phyloP scores from a whole-genome alignment of 2,888 invertebrate genomes.

The Zygothrica quintamaculata region DNA sequence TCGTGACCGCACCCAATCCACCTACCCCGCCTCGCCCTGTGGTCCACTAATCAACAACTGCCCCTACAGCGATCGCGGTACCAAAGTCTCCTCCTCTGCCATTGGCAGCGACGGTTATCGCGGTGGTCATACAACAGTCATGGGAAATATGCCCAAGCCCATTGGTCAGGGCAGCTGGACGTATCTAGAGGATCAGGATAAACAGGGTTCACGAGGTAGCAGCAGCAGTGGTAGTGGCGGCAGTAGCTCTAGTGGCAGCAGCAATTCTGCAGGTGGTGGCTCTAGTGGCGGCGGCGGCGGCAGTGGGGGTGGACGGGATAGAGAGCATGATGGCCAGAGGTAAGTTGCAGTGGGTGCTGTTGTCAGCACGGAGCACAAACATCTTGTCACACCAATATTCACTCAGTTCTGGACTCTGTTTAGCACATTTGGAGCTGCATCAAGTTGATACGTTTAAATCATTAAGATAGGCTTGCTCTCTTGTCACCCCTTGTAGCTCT shows the following conservation, averaged over 20 bases:
- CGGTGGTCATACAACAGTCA: conserved; percentile 62
- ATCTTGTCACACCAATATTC: conserved; percentile 2
- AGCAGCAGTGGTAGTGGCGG: conserved; percentile 54
- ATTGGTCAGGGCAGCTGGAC: conserved; percentile 66
- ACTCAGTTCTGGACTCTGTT: conserved; percentile 1
- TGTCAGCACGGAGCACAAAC: conserved; percentile 12
- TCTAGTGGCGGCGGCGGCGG: conserved; percentile 44
- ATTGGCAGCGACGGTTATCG: conserved; percentile 70
- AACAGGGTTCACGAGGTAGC: conserved; percentile 41
- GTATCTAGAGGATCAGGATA: conserved; percentile 78
- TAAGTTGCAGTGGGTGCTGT: conserved; percentile 77
- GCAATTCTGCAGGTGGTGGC: conserved; percentile 35
- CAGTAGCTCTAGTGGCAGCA: conserved; percentile 47
- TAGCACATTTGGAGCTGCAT: not conserved
- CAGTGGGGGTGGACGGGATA: conserved; percentile 54
- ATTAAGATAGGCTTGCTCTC: conserved; percentile 84
- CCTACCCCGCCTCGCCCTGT: conserved; percentile 59
- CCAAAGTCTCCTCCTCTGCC: conserved; percentile 72
- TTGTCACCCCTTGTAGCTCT: conserved; percentile 85
- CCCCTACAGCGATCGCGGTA: conserved; percentile 62
- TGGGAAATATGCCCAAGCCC: conserved; percentile 51
- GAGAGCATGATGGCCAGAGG: conserved; percentile 67
- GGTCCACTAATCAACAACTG: conserved; percentile 68
- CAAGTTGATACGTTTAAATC: conserved; percentile 66
- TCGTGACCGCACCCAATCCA: conserved; percentile 46